A percentile compares a stretch with the other conserved stretches of the same genome.
phyloP scores from a whole-genome alignment of 2,113 vertebrate genomes.

The Tympanuchus pallidicinctus region DNA sequence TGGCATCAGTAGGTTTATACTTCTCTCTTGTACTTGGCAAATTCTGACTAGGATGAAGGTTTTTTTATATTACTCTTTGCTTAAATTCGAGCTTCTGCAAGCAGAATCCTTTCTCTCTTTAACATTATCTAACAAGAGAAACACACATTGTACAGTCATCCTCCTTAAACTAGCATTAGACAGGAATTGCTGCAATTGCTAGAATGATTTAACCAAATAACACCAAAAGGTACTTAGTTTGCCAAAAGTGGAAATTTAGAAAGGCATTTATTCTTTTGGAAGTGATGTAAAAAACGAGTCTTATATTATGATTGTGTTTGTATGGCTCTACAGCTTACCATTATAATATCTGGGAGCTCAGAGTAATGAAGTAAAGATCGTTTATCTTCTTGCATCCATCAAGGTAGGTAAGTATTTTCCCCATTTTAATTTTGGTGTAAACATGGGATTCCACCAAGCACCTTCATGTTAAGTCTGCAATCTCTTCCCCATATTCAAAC shows the following conservation, averaged over 20 bases:
- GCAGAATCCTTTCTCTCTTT: neutral
- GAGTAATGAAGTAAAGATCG: neutral
- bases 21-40: constrained; percentile 33
- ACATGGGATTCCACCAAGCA: no score
- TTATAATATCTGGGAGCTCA: neutral
- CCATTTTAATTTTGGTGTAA: no score
- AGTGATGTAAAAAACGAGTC: neutral
- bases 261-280: neutral
- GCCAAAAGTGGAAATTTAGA: neutral
- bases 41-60: neutral
- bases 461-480: no score
- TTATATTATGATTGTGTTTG: neutral
- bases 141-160: neutral
- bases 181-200: neutral
- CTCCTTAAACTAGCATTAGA: neutral
- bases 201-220: neutral
- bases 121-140: neutral
- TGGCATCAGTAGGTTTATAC: neutral
- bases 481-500: no score
- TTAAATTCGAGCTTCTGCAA: neutral
- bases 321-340: neutral
- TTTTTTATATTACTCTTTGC: neutral
- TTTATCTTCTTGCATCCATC: neutral
- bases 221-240: neutral
- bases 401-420: neutral